Evolutionary conservation across 2,888 invertebrate species (phyloP).

Genomic region (Plebejus argus): DNA sequence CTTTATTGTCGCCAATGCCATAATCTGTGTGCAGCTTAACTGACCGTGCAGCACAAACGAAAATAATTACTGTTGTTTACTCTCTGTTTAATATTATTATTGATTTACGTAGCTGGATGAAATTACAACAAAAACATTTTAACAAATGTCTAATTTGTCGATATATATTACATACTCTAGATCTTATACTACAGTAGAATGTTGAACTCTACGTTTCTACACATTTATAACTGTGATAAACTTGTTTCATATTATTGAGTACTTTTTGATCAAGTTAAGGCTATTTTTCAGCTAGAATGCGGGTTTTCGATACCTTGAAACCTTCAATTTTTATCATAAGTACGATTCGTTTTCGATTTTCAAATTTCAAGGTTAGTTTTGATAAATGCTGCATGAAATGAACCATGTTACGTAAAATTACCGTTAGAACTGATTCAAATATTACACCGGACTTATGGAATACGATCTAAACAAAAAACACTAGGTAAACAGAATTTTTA

Average conservation of each 20-base stretch:
- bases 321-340: neutral
- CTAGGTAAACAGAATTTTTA: neutral
- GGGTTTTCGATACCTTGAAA: neutral
- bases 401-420: neutral
- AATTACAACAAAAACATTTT: neutral
- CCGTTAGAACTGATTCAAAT: neutral
- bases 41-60: conserved; percentile 5
- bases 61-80: neutral
- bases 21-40: neutral
- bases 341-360: neutral
- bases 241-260: too few species aligned
- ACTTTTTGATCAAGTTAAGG: neutral
- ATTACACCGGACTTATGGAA: neutral
- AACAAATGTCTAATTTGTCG: too few species aligned
- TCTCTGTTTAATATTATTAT: neutral
- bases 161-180: too few species aligned
- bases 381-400: neutral
- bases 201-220: too few species aligned
- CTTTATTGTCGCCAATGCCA: conserved; percentile 14
- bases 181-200: neutral
- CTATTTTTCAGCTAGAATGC: neutral
- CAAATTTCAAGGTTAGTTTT: neutral
- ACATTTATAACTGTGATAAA: too few species aligned
- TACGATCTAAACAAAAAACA: neutral
- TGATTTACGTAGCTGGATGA: neutral